A percentile compares a stretch with the other conserved stretches of the same genome.
Evolutionary conservation across 2,888 invertebrate genomes (phyloP).

Genomic region (Xylota segnis): DNA sequence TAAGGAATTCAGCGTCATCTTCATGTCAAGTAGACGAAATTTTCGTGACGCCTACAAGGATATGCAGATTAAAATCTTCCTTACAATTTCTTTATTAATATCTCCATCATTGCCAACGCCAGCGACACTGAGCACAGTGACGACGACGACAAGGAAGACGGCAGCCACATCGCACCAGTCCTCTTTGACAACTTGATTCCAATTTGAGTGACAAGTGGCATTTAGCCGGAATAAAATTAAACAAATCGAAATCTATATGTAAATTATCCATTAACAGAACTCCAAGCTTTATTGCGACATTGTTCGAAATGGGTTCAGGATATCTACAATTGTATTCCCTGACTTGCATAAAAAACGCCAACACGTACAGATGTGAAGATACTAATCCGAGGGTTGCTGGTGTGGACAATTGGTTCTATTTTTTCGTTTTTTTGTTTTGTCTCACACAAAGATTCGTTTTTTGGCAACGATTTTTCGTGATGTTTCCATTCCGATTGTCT

Average conservation of each 20-base stretch:
- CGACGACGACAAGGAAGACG: conserved; percentile 1
- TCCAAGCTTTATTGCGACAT: conserved; percentile 63
- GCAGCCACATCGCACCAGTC: conserved; percentile 50
- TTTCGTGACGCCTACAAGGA: conserved; percentile 66
- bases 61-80: conserved; percentile 74
- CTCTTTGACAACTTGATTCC: conserved; percentile 72
- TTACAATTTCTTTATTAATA: conserved; percentile 68
- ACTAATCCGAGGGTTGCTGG: conserved; percentile 74
- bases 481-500: conserved; percentile 76
- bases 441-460: conserved; percentile 63
- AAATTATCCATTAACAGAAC: conserved; percentile 73
- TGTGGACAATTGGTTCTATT: conserved; percentile 50
- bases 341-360: conserved; percentile 42
- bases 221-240: conserved; percentile 76
- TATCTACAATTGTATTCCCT: conserved; percentile 57
- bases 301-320: conserved; percentile 56
- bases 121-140: conserved; percentile 18
- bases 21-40: conserved; percentile 59
- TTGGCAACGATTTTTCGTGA: conserved; percentile 73
- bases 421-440: conserved; percentile 37
- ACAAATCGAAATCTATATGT: conserved; percentile 75
- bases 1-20: conserved; percentile 60
- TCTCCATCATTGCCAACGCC: conserved; percentile 19
- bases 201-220: conserved; percentile 76
- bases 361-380: conserved; percentile 72